Conservation (phyloP, 2,113 vertebrate species). For the Oreotrochilus melanogaster region DNA sequence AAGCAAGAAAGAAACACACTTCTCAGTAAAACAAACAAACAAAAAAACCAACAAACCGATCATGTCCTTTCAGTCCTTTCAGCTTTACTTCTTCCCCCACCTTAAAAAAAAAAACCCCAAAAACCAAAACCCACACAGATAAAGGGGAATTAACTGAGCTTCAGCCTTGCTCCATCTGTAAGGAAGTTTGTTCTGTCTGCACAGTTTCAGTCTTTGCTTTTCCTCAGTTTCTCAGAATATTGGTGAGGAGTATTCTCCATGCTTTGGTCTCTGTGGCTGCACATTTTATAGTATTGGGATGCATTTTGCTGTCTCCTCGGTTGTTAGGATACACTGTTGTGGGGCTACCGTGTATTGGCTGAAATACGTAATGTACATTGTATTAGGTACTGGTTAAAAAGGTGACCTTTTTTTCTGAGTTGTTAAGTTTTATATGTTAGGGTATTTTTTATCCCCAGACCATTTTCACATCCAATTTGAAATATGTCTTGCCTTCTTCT, state of each 20-base stretch:
- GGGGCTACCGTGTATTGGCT: neutral
- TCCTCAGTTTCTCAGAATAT: neutral
- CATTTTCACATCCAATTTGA: rapidly evolving
- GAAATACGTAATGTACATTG: neutral
- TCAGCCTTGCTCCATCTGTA: neutral
- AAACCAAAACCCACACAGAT: rapidly evolving
- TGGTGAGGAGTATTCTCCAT: rapidly evolving
- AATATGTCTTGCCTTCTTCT: rapidly evolving
- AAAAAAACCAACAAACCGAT: neutral
- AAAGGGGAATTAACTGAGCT: neutral
- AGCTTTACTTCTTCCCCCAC: neutral
- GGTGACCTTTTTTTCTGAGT: neutral
- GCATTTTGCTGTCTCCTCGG: neutral
- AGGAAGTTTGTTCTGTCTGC: neutral
- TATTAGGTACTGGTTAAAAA: neutral
- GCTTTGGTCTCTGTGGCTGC: neutral
- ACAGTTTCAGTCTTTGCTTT: neutral
- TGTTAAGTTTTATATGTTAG: neutral
- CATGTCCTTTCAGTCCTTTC: neutral
- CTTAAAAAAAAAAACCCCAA: neutral
- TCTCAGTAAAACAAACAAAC: too few species aligned
- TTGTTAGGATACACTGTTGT: neutral
- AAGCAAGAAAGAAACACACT: neutral
- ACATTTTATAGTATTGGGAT: neutral
- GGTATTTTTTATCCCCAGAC: neutral